Evolutionary conservation across 2,797 vertebrate genomes (phyloP).

Genomic region (Nasua narica): DNA sequence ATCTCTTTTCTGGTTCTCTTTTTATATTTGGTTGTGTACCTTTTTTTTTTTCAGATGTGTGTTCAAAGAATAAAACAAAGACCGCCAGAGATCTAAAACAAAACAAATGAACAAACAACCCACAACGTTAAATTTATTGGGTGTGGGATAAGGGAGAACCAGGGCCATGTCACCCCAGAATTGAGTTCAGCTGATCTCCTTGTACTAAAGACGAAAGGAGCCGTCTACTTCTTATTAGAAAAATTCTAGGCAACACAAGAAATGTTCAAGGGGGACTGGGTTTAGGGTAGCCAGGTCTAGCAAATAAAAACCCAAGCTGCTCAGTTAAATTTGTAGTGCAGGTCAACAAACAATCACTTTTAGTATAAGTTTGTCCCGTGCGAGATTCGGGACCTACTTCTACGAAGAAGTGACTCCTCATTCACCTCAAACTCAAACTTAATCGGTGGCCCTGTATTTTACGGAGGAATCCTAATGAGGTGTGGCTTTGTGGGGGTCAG

Average conservation of each 20-base stretch:
- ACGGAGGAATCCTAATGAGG: background rate
- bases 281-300: background rate
- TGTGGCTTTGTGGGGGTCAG: background rate
- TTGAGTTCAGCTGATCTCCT: background rate
- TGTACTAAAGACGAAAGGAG: background rate
- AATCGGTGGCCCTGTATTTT: background rate
- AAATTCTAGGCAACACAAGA: background rate
- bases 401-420: background rate
- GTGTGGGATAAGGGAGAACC: background rate
- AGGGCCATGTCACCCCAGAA: background rate
- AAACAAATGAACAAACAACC: background rate
- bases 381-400: background rate
- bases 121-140: background rate
- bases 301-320: background rate
- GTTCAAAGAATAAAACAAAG: background rate
- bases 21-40: background rate
- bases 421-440: background rate
- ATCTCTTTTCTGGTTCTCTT: background rate
- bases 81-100: background rate
- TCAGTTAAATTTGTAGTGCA: background rate
- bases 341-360: background rate
- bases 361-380: background rate
- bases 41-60: background rate
- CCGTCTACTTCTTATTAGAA: background rate
- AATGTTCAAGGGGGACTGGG: background rate